Base-by-base conservation (phyloP, 64 coral and sea anemone genomes). In the Hydrozoanthus tunicans region DNA sequence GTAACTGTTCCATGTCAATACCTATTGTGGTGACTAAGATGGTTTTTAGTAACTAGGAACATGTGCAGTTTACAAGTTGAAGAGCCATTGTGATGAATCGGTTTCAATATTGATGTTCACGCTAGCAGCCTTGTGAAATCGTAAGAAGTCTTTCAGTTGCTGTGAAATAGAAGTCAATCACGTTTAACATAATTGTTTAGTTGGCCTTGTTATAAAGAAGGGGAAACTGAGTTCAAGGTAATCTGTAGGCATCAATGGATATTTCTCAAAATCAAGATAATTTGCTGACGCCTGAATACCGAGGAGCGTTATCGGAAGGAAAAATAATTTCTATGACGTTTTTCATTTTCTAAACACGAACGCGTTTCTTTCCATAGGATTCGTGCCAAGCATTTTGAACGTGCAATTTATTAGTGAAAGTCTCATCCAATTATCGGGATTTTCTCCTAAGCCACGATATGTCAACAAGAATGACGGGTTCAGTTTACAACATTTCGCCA, bases 371-470 rank as follows among this genome's bases (percentile, higher is more conserved):
- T 58, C 9, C 15, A 17, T 7, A 58, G 13, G 77, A 79, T 57
- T 58, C 53, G 77, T 79, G 77, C 53, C 77, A 79, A 58, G 32
- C 7, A 7, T 79, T n/a, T 79, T 58, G 0, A 58, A 56, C 53
- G 53, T 79, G 56, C 17, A 3, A 6, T 6, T 11, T n/a, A 3
- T 6, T 20, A 69, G 15, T 69, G 14, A 69, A 69, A n/a, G 66
- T 75, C 17, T 80, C 53, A 59, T 80, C 78, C 56, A 80, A 80
- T 80, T 80, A 80, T 60, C 55, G 78, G 25, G 78, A 14, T 80
- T 11, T 70, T 70, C 32, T 70, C 9, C 4, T 17, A 55, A 54
- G 62, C 51, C 9, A 11, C 13, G 5, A 69, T 17, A 15, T 56
- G 7, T n/a, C 63, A 68, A 66, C 11, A 85, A 5, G 67, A n/a